Evolutionary conservation across 2,797 vertebrate genomes (phyloP).

Genomic region (Meriones psammophilus): DNA sequence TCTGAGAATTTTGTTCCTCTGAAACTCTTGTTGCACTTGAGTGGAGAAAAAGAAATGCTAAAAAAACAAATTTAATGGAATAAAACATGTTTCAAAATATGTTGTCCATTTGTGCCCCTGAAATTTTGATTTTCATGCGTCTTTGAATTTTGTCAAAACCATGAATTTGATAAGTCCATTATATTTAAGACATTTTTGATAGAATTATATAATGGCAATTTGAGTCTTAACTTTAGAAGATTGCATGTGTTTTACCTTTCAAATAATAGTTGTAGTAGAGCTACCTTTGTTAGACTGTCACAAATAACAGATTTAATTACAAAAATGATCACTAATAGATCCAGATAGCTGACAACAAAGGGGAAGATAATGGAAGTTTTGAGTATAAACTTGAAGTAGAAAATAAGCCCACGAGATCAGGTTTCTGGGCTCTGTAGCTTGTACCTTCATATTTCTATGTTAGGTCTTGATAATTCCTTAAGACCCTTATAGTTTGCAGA

Average conservation of each 20-base stretch:
- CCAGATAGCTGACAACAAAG: conserved; percentile 1
- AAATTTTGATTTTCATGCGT: not conserved
- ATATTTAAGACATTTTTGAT: not conserved
- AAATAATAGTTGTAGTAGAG: not conserved
- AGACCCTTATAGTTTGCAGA: not conserved
- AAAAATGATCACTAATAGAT: conserved; percentile 2
- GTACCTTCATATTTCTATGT: not conserved
- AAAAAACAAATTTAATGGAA: conserved; percentile 19
- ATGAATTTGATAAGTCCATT: not conserved
- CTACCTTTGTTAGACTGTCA: conserved; percentile 13
- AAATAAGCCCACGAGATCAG: not conserved
- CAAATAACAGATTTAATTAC: conserved; percentile 45
- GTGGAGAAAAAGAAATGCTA: not conserved
- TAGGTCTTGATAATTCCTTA: not conserved
- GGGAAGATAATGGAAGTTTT: conserved; percentile 50
- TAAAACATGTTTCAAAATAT: conserved; percentile 20
- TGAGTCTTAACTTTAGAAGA: not conserved
- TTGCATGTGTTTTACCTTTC: not conserved
- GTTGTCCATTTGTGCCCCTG: not conserved
- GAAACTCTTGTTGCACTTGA: not conserved
- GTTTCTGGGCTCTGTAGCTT: not conserved
- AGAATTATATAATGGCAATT: not conserved
- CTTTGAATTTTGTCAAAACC: conserved; percentile 22
- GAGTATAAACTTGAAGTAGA: not conserved
- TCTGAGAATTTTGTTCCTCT: not conserved